These are phyloP conservation scores for Drosophila mercatorum DNA, from an alignment of 2,888 invertebrate genomes.

Conservation along the genomic window DNA sequence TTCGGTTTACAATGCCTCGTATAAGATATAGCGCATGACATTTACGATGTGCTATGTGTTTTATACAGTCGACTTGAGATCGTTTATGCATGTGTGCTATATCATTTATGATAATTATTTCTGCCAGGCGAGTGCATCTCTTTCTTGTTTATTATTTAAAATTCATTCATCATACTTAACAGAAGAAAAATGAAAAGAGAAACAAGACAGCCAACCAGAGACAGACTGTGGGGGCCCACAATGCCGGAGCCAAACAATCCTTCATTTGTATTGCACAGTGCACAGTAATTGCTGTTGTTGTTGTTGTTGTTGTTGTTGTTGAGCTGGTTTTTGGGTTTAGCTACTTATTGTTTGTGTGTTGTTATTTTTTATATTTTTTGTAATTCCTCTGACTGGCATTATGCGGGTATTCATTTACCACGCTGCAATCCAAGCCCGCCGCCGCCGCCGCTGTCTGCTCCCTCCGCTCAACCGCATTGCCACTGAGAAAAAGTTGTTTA, in stretches of 20 bases:
- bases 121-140: slow-evolving; percentile 1
- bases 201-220: slow-evolving; percentile 14
- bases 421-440: slow-evolving; percentile 6
- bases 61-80: slow-evolving; percentile 7
- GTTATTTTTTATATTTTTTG: slow-evolving; percentile 29
- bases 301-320: slow-evolving; percentile 17
- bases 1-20: background rate
- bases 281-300: slow-evolving; percentile 28
- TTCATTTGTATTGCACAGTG: slow-evolving; percentile 67
- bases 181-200: slow-evolving; percentile 20
- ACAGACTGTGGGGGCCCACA: slow-evolving; percentile 14
- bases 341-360: slow-evolving; percentile 49
- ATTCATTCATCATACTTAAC: slow-evolving; percentile 78
- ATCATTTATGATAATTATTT: slow-evolving; percentile 50
- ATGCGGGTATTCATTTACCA: slow-evolving; percentile 68
- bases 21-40: slow-evolving; percentile 1
- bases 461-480: slow-evolving; percentile 17
- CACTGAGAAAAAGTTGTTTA: slow-evolving; percentile 46
- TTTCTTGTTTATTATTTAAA: slow-evolving; percentile 66
- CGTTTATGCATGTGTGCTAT: slow-evolving; percentile 43
- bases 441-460: background rate
- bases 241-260: slow-evolving; percentile 55
- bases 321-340: slow-evolving; percentile 55
- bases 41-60: slow-evolving; percentile 6
- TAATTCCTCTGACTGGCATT: slow-evolving; percentile 61